Conservation (phyloP, 1,140 invertebrate species). For the Agraylea sexmaculata region DNA sequence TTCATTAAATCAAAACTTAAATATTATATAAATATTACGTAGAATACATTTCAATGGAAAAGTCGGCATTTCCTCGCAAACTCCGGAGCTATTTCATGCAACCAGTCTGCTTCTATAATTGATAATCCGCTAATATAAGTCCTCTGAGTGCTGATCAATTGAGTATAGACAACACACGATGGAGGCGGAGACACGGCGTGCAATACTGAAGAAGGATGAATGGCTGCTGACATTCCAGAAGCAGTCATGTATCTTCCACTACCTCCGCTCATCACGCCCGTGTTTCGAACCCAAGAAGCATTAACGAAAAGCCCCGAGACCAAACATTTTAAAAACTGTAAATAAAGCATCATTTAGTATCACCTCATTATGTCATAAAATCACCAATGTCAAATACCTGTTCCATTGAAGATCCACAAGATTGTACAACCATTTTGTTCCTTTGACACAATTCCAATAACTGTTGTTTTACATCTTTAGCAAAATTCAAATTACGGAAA, state of each 20-base stretch:
- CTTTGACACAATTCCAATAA: constrained; percentile 63
- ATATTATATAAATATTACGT: neutral
- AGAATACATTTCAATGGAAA: constrained; percentile 9
- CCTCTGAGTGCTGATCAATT: constrained; percentile 76
- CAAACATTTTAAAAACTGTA: constrained; percentile 61
- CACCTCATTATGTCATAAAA: constrained; percentile 1
- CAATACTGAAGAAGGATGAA: constrained; percentile 77
- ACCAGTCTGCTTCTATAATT: constrained; percentile 62
- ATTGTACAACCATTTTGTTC: constrained; percentile 51
- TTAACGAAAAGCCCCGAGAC: constrained; percentile 79
- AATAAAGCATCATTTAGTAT: constrained; percentile 1
- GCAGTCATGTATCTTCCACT: constrained; percentile 29
- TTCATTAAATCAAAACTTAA: neutral
- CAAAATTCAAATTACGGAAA: constrained; percentile 72
- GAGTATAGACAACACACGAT: constrained; percentile 74
- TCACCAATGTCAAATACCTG: constrained; percentile 26
- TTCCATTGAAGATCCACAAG: constrained; percentile 64
- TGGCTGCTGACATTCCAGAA: constrained; percentile 31
- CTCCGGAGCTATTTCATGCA: constrained; percentile 46
- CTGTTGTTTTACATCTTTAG: constrained; percentile 71
- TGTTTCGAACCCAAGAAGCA: constrained; percentile 70
- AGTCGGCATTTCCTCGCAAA: constrained; percentile 25
- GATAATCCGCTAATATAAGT: constrained; percentile 69
- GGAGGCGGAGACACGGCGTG: constrained; percentile 54
- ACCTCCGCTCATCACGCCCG: constrained; percentile 45